Evolutionary conservation across 1,140 invertebrate species (phyloP), one percentile per base, ranked within the genome.

Genomic region (Drosophila azteca): DNA sequence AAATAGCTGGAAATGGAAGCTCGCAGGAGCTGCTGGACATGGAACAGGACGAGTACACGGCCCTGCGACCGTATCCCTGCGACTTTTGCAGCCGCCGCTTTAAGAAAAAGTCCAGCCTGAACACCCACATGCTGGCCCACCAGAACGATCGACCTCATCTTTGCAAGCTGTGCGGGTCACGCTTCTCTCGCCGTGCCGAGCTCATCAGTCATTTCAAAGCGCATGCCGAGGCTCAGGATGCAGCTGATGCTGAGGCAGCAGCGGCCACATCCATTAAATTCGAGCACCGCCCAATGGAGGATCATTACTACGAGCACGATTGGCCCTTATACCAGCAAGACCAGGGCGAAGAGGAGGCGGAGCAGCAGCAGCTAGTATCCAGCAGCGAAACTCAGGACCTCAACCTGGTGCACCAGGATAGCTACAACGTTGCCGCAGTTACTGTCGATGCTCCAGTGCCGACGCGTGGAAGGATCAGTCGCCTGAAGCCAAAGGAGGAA

Each of bases 51-150:
- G 94, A 96, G 64, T 96, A 96, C 81, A 96, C 95, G 29, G 95
- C 95, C 2, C 94, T 95, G 68, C 93, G 96, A n/a, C 96, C 96
- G 0, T 96, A 96, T 93, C 96, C 96, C 0, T 97, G 96, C 80
- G 96, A 97, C 83, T 96, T 96, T 89, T 97, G 96, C 81, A 96
- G 95, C 49, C 93, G 96, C 7, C 93, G 96, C 49, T 97, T 97
- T 82, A 93, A 95, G 5, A 96, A 96, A 84, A 97, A 97, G 85
- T 95, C 95, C 11, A 96, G 95, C 62, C 92, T 96, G 1, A 96
- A 96, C 94, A 96, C 95, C 88, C 96, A 97, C 79, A 96, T 97
- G 95, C 94, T 96, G 1, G 94, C 95, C 0, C 96, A 97, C 92
- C 95, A 96, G 87, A 96, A 95, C 29, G 95, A 96, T 88, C 92